These are phyloP conservation scores for Callipepla californica DNA, from an alignment of 2,113 vertebrate genomes.

Conservation along the genomic window DNA sequence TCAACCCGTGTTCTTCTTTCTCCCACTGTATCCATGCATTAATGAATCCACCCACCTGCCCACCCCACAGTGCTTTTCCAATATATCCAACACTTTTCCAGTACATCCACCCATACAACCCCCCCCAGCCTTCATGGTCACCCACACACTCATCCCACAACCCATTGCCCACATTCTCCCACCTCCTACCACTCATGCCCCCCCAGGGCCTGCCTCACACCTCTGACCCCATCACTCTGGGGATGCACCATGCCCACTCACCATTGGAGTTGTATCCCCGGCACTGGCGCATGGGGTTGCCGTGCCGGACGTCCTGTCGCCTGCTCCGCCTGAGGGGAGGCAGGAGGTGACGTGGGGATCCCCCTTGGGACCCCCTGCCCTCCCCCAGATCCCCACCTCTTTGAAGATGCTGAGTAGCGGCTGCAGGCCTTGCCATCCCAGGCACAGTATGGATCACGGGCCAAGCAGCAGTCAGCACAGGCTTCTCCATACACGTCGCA, in stretches of 20 bases:
- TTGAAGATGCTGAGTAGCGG: slow-evolving; percentile 94
- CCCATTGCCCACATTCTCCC: accelerated
- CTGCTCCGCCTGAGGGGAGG: slow-evolving; percentile 87
- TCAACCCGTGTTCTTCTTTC: not conserved
- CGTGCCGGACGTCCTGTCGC: slow-evolving; percentile 92
- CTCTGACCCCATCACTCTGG: accelerated
- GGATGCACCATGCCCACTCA: slow-evolving; percentile 24
- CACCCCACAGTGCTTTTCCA: not conserved
- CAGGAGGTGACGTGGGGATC: not conserved
- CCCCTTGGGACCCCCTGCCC: not conserved
- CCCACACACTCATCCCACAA: not conserved
- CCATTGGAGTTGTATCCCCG: slow-evolving; percentile 95
- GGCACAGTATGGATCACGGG: slow-evolving; percentile 96
- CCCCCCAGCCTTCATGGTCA: not conserved
- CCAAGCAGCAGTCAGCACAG: slow-evolving; percentile 97
- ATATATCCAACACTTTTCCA: not conserved
- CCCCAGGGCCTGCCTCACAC: not conserved
- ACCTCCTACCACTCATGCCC: too few relatives aligned
- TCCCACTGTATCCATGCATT: not conserved
- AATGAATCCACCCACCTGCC: too few relatives aligned
- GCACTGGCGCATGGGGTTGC: slow-evolving; percentile 95
- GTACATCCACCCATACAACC: not conserved
- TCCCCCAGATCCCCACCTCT: slow-evolving; percentile 79
- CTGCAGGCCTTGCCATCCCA: slow-evolving; percentile 98
- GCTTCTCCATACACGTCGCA: slow-evolving; percentile 94